Percentiles rank a stretch among this genome's conserved stretches.
Conservation (phyloP, 2,113 vertebrate genomes). For the Cyprinodon tularosa region DNA sequence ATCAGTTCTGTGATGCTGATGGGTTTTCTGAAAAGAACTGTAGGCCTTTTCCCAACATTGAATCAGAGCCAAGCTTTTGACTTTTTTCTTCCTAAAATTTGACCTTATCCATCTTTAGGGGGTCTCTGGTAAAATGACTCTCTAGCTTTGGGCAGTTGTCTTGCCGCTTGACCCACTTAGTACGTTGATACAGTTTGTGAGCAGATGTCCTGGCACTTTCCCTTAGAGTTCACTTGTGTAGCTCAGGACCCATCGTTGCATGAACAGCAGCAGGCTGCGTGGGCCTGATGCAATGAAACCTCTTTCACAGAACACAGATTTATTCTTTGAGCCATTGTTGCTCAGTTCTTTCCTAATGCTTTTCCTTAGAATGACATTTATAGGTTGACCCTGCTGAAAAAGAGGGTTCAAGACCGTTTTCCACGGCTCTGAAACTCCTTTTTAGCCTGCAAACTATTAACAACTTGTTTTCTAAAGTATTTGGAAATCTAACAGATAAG, state of each 20-base stretch:
- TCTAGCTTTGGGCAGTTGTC: constrained; percentile 3
- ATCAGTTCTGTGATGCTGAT: background rate
- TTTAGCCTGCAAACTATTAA: background rate
- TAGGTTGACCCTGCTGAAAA: background rate
- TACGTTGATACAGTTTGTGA: background rate
- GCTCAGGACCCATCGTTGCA: background rate
- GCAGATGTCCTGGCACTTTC: background rate
- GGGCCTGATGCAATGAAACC: background rate
- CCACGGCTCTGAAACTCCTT: background rate
- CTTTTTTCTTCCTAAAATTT: background rate
- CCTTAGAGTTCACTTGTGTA: background rate
- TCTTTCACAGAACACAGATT: background rate
- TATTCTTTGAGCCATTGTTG: background rate
- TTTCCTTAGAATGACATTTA: background rate
- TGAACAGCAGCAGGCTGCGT: background rate
- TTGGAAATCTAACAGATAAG: background rate
- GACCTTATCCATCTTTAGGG: background rate
- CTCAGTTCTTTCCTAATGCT: background rate
- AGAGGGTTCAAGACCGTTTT: background rate
- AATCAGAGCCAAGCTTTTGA: background rate
- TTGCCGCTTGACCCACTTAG: constrained; percentile 11
- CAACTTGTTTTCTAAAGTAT: background rate
- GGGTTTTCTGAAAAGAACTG: background rate
- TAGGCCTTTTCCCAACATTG: background rate
- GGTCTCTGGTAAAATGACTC: background rate